Base-by-base conservation (phyloP, 2,888 invertebrate species). In the Unio pictorum region DNA sequence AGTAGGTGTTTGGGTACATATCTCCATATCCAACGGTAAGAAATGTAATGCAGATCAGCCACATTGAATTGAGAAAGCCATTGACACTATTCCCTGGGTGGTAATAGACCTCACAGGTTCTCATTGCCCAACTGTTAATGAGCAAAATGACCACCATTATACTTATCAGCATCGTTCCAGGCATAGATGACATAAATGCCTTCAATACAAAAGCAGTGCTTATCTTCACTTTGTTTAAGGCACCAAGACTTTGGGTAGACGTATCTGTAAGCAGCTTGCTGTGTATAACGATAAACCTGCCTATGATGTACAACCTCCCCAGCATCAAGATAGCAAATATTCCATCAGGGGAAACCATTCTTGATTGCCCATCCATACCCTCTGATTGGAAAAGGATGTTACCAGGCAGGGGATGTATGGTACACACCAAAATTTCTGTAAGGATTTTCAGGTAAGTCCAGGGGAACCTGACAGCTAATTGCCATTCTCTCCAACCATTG, bases 11-110 rank as follows among this genome's bases (percentile, higher is more conserved):
- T 4, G 86, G 86, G 18, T 77, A 78, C 4, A 84, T 76, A 71
- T 86, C 86, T 0, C 86, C 86, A 66, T 86, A 86, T 11, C 86
- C 86, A 6, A 86, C 81, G 0, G 86, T 86, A 7, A 86, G 72
- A 65, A 86, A 86, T 8, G 86, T 84, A 54, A 86, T 84, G n/a
- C 85, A 81, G 3, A 81, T 81, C 61, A 86, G 71, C 86, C 86
- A 86, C 82, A 86, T 81, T 8, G 82, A 80, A 54, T 82, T 83
- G 28, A 76, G 68, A 58, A 80, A 79, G 61, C 74, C 72, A 18
- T 76, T 78, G 66, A 80, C 76, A 3, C 78, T 76, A 17, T 75
- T 69, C 15, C 76, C 78, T 5, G 80, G 79, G 15, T 82, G 75
- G 66, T 80, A 82, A 72, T 83, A 86, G 3, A 79, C 75, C 63